Base-by-base conservation (phyloP, 1,140 invertebrate species). In the Drosophila oshimai region DNA sequence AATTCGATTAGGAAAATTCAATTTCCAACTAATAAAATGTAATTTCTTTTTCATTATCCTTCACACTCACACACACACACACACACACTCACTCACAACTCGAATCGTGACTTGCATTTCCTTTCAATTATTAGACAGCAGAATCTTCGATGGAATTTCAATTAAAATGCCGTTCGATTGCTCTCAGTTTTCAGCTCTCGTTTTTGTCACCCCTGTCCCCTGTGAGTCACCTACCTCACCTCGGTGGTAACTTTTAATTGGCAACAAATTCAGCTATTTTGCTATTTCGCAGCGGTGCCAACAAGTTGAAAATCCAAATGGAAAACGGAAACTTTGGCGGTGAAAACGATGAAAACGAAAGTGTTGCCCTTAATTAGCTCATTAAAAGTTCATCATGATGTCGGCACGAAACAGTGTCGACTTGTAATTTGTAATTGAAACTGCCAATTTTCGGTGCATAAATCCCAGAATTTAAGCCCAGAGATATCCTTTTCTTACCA, bases 341-440 rank as follows among this genome's bases (percentile, higher is more conserved):
- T 46, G 12, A n/a, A n/a, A n/a, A n/a, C n/a, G n/a, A n/a, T 36
- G 46, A 64, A 73, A 72, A 17, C 17, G 70, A 73, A 74, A 74
- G 69, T 74, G 69, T 72, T 61, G 45, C 55, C 58, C 67, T 72
- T 73, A 74, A 74, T 74, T 74, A 74, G 70, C 70, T 74, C 58
- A 73, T 74, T 74, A 73, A 74, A 74, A 65, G 65, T 70, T 71
- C 29, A 39, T 39, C 17, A 69, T 57, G 28, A 33, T 20, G 60
- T n/a, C 15, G 39, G 15, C 22, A 3, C 34, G 12, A 3, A 17
- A 36, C 47, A 58, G 9, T 39, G 36, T 39, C 24, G 50, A 15
- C 3, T 7, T 20, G 33, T 24, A 22, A 49, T 26, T 37, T 50
- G 62, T 65, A 65, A 65, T 60, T 44, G 45, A 71, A 71, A 44